Evolutionary conservation across 2,888 invertebrate genomes (phyloP).

Genomic region (Chymomyza fuscimana): DNA sequence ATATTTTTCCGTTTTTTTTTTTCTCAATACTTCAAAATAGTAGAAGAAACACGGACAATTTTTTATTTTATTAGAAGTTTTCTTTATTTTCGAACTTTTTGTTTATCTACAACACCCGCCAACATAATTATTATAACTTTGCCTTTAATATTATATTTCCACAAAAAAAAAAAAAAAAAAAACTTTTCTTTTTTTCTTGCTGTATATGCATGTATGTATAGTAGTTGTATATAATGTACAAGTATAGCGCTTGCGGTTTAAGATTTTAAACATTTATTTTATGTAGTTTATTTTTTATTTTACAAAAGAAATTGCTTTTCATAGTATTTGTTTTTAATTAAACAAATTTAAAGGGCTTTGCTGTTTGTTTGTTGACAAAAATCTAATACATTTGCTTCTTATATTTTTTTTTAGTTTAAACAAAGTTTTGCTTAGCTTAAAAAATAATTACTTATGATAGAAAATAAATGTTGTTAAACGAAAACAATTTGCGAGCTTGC

Average conservation of each 20-base stretch:
- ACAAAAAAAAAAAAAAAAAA: neutral
- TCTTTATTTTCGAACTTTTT: neutral
- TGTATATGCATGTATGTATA: neutral
- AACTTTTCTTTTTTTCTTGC: neutral
- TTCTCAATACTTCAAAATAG: too few relatives aligned
- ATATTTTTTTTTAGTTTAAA: neutral
- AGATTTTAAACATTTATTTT: neutral
- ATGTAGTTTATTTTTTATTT: neutral
- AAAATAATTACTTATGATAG: neutral
- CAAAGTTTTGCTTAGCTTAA: neutral
- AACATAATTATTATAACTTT: neutral
- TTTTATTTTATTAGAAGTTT: neutral
- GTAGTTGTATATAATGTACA: neutral
- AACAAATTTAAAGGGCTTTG: neutral
- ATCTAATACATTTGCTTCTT: neutral
- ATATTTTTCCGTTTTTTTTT: too few relatives aligned
- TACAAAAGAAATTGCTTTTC: constrained; percentile 2
- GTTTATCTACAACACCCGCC: neutral
- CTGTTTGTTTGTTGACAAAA: constrained; percentile 1
- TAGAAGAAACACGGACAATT: neutral
- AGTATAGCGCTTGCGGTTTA: neutral
- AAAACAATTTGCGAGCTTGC: neutral
- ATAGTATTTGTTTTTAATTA: neutral
- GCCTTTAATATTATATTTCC: neutral
- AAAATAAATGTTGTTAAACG: neutral